Conservation (phyloP, 1,140 invertebrate species). For the Euglossa dilemma region DNA sequence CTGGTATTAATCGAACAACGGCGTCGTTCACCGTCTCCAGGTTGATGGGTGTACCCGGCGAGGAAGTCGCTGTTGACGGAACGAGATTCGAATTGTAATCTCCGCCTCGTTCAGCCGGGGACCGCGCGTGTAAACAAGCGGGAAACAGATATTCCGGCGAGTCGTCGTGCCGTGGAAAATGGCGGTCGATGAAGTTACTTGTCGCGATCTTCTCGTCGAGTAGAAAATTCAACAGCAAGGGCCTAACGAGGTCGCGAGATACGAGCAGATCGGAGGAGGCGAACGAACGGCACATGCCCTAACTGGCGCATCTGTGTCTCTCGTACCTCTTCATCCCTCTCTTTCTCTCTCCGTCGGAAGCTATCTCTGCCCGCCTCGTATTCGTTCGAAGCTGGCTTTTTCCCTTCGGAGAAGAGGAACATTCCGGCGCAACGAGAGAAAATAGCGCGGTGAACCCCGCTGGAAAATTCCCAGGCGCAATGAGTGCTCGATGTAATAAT, state of each 20-base stretch:
- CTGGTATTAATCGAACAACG: slow-evolving; percentile 13
- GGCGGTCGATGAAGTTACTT: slow-evolving; percentile 33
- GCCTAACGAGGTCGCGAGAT: slow-evolving; percentile 46
- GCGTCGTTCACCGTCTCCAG: neutral
- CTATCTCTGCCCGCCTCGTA: neutral
- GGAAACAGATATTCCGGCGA: slow-evolving; percentile 10
- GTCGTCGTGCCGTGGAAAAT: neutral
- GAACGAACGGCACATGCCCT: neutral
- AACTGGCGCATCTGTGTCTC: neutral
- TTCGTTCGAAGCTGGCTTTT: neutral
- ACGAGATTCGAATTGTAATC: slow-evolving; percentile 5
- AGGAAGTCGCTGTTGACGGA: neutral
- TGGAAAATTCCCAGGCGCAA: slow-evolving; percentile 43
- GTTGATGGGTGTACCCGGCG: neutral
- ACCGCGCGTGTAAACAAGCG: slow-evolving; percentile 5
- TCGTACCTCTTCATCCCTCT: neutral
- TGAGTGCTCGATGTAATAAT: slow-evolving; percentile 51
- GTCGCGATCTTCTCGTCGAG: slow-evolving; percentile 15
- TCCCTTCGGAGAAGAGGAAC: slow-evolving; percentile 21
- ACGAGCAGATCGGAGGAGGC: slow-evolving; percentile 22
- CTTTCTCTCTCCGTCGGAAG: neutral
- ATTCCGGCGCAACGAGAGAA: slow-evolving; percentile 41
- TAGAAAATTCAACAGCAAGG: slow-evolving; percentile 21
- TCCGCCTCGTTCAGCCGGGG: neutral
- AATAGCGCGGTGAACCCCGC: slow-evolving; percentile 43